phyloP scores from a whole-genome alignment of 2,797 vertebrate genomes.

The Micropoecilia bifurca region DNA sequence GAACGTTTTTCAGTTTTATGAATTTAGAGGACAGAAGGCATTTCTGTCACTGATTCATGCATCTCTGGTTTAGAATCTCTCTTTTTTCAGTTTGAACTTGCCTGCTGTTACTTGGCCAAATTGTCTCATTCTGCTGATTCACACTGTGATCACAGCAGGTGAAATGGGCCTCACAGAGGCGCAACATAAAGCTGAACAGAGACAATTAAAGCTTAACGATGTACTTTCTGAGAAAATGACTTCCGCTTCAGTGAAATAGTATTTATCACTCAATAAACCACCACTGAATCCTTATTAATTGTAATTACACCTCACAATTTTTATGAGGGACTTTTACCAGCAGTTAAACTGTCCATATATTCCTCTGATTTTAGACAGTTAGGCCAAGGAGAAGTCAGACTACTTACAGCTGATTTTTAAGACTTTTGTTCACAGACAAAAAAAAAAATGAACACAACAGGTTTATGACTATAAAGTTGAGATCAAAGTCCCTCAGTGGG shows the following conservation, averaged over 20 bases:
- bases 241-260: conserved; percentile 66
- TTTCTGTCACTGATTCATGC: neutral
- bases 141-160: conserved; percentile 42
- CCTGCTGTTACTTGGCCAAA: conserved; percentile 21
- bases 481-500: conserved; percentile 68
- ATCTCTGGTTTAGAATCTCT: conserved; percentile 3
- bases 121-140: conserved; percentile 22
- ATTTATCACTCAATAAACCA: conserved; percentile 73
- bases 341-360: conserved; percentile 39
- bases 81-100: conserved; percentile 8
- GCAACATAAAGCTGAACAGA: conserved; percentile 56
- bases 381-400: conserved; percentile 25
- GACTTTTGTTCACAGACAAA: conserved; percentile 16
- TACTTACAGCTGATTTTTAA: conserved; percentile 40
- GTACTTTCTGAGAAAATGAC: conserved; percentile 57
- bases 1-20: neutral
- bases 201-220: conserved; percentile 63
- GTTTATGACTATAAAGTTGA: conserved; percentile 43
- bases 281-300: conserved; percentile 66
- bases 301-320: conserved; percentile 54
- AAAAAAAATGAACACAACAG: conserved; percentile 51
- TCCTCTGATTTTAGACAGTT: conserved; percentile 41
- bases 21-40: neutral
- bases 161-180: conserved; percentile 47
- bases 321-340: conserved; percentile 59